Evolutionary conservation across 2,888 invertebrate genomes (phyloP).

Genomic region (Orchesellides sinensis): DNA sequence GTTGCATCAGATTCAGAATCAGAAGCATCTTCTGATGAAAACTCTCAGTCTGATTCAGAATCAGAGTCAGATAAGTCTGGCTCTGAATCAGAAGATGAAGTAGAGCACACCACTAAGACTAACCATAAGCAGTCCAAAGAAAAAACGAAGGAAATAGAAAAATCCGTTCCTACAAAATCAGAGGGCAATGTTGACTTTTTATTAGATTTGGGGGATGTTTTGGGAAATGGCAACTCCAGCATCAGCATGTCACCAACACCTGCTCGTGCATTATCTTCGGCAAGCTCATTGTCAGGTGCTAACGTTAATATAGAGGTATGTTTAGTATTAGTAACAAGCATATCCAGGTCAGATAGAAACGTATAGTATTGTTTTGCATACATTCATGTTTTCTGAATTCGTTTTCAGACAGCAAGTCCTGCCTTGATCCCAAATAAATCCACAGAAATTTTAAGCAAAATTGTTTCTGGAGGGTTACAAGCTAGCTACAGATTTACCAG

Average conservation of each 20-base stretch:
- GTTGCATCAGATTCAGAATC: constrained; percentile 61
- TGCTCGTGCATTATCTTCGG: neutral
- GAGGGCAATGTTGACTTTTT: constrained; percentile 65
- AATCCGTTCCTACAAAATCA: constrained; percentile 36
- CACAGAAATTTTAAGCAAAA: neutral
- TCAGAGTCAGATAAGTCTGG: constrained; percentile 70
- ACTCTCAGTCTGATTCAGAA: constrained; percentile 63
- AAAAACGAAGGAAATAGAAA: constrained; percentile 42
- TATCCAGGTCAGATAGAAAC: neutral
- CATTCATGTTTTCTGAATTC: neutral
- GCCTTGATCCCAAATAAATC: constrained; percentile 81
- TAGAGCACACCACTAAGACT: constrained; percentile 65
- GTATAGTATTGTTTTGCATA: too few species aligned
- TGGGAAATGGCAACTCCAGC: constrained; percentile 62
- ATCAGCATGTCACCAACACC: neutral
- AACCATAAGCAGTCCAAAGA: constrained; percentile 75
- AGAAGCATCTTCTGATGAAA: constrained; percentile 55
- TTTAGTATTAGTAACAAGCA: too few species aligned
- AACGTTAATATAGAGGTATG: neutral
- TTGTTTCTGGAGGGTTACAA: neutral
- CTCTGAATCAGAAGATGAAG: constrained; percentile 70
- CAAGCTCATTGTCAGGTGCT: neutral
- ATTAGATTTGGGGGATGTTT: constrained; percentile 65
- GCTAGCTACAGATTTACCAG: neutral
- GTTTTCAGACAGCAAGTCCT: constrained; percentile 80